phyloP scores from a whole-genome alignment of 2,888 invertebrate genomes.

The Blomia tropicalis region DNA sequence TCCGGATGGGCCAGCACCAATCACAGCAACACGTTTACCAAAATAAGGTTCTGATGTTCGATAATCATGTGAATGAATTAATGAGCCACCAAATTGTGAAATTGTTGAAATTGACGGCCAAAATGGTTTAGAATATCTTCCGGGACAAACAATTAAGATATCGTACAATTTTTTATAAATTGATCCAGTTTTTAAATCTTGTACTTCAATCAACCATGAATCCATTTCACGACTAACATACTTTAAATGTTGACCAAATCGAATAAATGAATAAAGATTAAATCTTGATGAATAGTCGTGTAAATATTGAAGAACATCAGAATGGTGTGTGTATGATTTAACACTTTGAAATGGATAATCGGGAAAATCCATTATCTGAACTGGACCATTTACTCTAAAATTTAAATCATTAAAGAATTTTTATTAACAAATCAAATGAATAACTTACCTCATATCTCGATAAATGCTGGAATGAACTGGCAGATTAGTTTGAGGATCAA shows the following conservation, averaged over 20 bases:
- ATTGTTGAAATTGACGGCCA: conserved; percentile 32
- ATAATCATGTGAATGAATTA: conserved; percentile 70
- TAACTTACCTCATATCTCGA: conserved; percentile 55
- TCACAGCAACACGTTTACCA: conserved; percentile 51
- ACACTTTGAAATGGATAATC: conserved; percentile 56
- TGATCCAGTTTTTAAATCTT: conserved; percentile 25
- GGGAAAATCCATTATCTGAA: conserved; percentile 80
- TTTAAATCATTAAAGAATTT: neutral
- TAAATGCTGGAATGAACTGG: conserved; percentile 85
- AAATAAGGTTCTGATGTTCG: conserved; percentile 51
- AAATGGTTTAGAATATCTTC: neutral
- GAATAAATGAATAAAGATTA: conserved; percentile 47
- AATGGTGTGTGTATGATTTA: conserved; percentile 34
- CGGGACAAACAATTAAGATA: conserved; percentile 60
- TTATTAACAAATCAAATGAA: neutral
- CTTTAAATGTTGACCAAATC: conserved; percentile 33
- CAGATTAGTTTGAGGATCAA: conserved; percentile 55
- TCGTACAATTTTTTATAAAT: conserved; percentile 38
- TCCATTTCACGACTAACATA: conserved; percentile 12
- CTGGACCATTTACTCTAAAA: conserved; percentile 44
- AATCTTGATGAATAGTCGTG: conserved; percentile 54
- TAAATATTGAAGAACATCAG: conserved; percentile 55
- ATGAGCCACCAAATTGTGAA: conserved; percentile 46
- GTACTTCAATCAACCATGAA: conserved; percentile 30
- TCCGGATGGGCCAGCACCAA: conserved; percentile 77